Conservation (phyloP, 2,888 invertebrate genomes). For the Carcina quercana region DNA sequence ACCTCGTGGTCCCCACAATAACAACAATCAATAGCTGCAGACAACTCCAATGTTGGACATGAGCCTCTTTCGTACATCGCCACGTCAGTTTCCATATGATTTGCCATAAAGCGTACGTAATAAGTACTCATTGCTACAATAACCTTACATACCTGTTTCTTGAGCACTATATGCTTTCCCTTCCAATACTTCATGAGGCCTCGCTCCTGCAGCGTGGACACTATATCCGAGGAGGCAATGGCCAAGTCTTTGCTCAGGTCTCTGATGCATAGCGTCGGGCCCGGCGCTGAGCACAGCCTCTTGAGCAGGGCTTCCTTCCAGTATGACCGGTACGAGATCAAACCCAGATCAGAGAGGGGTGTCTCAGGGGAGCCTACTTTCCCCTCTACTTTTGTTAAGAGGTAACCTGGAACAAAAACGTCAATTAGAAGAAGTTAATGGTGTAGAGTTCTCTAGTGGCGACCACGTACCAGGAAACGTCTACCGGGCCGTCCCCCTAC, state of each 20-base stretch:
- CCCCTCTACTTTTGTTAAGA: constrained; percentile 94
- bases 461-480: too few species aligned
- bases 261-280: constrained; percentile 92
- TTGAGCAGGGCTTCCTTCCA: constrained; percentile 98
- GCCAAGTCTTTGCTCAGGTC: constrained; percentile 93
- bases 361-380: constrained; percentile 99
- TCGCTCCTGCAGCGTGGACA: constrained; percentile 95
- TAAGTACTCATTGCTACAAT: too few species aligned
- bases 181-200: constrained; percentile 99
- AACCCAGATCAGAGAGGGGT: constrained; percentile 96
- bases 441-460: too few species aligned
- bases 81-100: too few species aligned
- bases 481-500: too few species aligned
- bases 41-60: too few species aligned
- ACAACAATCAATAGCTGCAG: too few species aligned
- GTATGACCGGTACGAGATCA: constrained; percentile 98
- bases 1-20: too few species aligned
- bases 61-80: too few species aligned
- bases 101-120: too few species aligned
- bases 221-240: constrained; percentile 97
- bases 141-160: constrained; percentile 85
- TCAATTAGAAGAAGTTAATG: too few species aligned
- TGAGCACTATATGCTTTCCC: constrained; percentile 96
- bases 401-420: constrained; percentile 82
- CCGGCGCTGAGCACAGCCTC: constrained; percentile 91